Evolutionary conservation across 2,888 invertebrate genomes (phyloP).

Genomic region (Lobophora halterata): DNA sequence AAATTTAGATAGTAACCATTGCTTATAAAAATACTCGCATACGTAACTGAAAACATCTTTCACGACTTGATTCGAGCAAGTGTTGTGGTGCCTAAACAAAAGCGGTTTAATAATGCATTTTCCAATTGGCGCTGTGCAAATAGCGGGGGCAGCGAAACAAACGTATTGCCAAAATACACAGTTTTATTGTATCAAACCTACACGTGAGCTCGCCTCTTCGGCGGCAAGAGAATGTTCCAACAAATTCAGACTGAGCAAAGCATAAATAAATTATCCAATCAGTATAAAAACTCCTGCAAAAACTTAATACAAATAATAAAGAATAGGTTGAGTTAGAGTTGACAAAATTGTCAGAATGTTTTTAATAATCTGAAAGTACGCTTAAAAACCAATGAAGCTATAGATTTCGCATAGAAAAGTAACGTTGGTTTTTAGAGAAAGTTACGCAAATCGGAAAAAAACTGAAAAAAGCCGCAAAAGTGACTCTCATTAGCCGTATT

Average conservation of each 20-base stretch:
- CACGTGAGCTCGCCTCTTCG: constrained; percentile 6
- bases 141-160: constrained; percentile 62
- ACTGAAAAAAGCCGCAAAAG: constrained; percentile 71
- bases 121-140: constrained; percentile 79
- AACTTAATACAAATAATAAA: background rate
- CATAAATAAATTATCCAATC: too few relatives aligned
- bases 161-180: constrained; percentile 49
- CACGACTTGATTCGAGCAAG: constrained; percentile 46
- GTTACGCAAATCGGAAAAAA: constrained; percentile 66
- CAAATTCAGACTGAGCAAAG: background rate
- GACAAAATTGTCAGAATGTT: background rate
- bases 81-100: constrained; percentile 77
- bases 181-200: constrained; percentile 38
- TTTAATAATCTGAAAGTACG: constrained; percentile 10
- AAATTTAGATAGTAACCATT: too few relatives aligned
- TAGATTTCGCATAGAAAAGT: constrained; percentile 45
- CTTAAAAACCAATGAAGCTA: too few relatives aligned
- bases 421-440: constrained; percentile 50
- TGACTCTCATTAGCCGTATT: constrained; percentile 75
- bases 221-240: constrained; percentile 8
- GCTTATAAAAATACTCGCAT: background rate
- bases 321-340: background rate
- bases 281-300: background rate
- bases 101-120: constrained; percentile 80
- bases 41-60: constrained; percentile 6